phyloP scores from a whole-genome alignment of 1,140 invertebrate species.

The roundworm (Caenorhabditis elegans) region DNA sequence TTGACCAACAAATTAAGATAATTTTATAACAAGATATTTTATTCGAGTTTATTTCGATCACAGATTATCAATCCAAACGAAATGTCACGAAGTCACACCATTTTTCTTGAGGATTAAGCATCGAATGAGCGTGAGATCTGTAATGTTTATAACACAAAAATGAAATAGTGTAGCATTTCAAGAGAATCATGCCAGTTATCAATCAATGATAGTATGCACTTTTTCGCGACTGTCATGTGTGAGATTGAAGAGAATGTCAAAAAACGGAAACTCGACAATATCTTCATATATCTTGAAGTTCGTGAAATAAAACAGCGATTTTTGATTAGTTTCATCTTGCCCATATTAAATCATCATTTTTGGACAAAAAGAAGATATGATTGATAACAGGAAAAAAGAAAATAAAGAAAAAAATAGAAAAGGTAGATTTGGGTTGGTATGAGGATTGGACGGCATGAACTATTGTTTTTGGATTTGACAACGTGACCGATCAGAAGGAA shows the following conservation, averaged over 20 bases:
- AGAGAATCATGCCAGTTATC: not conserved
- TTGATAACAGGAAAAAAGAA: not conserved
- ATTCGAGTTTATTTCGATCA: not conserved
- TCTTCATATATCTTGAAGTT: too few relatives aligned
- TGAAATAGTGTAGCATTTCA: not conserved
- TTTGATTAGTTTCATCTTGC: too few relatives aligned
- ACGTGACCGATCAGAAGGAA: not conserved
- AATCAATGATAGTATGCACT: slow-evolving; percentile 25
- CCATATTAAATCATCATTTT: not conserved
- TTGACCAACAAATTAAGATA: not conserved
- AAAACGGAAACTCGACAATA: not conserved
- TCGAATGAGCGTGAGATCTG: not conserved
- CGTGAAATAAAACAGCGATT: too few relatives aligned
- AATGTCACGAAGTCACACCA: not conserved
- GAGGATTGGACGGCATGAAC: not conserved
- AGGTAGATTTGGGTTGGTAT: not conserved
- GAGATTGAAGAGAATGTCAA: too few relatives aligned
- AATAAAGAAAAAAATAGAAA: not conserved
- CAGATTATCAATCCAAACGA: too few relatives aligned
- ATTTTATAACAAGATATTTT: not conserved
- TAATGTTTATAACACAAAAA: not conserved
- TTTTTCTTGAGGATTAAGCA: not conserved
- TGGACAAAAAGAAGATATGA: not conserved
- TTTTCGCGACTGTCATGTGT: not conserved
- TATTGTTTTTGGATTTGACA: not conserved